These are phyloP conservation scores for Geotria australis DNA, from an alignment of 2,797 vertebrate genomes.

Conservation along the genomic window DNA sequence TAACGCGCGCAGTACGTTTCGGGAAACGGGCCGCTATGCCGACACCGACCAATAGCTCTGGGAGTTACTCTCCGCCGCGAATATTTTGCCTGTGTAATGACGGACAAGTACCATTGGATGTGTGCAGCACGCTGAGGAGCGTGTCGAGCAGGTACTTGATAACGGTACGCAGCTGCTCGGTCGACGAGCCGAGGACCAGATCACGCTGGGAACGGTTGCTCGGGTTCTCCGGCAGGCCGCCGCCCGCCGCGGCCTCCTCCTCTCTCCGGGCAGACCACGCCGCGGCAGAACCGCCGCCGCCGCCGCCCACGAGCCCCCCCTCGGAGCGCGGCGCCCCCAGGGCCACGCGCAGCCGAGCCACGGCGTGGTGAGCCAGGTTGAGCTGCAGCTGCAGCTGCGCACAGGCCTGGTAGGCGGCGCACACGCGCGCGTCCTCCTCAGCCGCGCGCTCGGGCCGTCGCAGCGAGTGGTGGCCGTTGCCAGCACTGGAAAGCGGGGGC, in stretches of 20 bases:
- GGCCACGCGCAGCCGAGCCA: slow-evolving; percentile 65
- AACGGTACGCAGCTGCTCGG: slow-evolving; percentile 78
- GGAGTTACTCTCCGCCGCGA: too few relatives aligned
- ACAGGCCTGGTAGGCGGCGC: slow-evolving; percentile 94
- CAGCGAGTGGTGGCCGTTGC: slow-evolving; percentile 92
- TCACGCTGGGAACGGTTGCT: slow-evolving; percentile 17
- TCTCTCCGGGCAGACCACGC: too few relatives aligned
- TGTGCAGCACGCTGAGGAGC: slow-evolving; percentile 72
- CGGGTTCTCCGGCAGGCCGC: slow-evolving; percentile 13
- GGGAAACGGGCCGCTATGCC: too few relatives aligned
- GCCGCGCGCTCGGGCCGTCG: slow-evolving; percentile 91
- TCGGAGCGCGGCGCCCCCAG: slow-evolving; percentile 41
- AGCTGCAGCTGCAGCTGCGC: slow-evolving; percentile 88
- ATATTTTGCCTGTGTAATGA: too few relatives aligned
- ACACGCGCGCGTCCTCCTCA: slow-evolving; percentile 82
- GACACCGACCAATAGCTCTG: too few relatives aligned
- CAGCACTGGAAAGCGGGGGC: slow-evolving; percentile 83
- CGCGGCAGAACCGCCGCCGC: too few relatives aligned
- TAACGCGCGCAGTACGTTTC: too few relatives aligned
- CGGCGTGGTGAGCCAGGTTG: slow-evolving; percentile 80
- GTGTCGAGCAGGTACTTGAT: slow-evolving; percentile 88
- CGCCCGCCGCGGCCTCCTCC: not conserved
- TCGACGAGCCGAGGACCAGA: slow-evolving; percentile 61
- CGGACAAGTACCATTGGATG: slow-evolving; percentile 46
- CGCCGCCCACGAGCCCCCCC: not conserved